Conservation (phyloP, 2,113 vertebrate genomes). For the Natator depressus region DNA sequence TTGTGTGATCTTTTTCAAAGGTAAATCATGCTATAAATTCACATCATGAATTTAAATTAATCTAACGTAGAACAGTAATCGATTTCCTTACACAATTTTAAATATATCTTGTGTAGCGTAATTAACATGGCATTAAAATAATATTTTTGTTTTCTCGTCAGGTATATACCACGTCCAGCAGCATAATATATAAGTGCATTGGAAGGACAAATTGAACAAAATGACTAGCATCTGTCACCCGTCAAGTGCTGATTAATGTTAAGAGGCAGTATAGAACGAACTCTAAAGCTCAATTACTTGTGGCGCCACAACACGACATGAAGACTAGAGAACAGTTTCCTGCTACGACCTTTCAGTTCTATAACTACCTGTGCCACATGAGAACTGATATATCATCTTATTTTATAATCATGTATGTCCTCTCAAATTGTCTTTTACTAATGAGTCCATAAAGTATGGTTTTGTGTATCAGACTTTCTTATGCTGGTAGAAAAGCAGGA, state of each 20-base stretch:
- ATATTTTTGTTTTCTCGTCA: neutral
- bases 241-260: neutral
- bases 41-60: neutral
- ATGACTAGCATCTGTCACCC: neutral
- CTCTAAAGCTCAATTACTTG: neutral
- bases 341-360: neutral
- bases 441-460: neutral
- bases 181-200: neutral
- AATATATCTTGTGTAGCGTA: neutral
- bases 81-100: neutral
- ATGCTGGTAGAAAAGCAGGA: neutral
- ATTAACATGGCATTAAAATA: neutral
- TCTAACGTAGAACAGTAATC: neutral
- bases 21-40: neutral
- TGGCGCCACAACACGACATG: neutral
- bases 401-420: neutral
- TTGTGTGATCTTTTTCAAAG: neutral
- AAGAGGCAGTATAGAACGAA: neutral
- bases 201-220: neutral
- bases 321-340: neutral
- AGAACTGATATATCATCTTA: neutral
- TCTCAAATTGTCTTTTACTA: neutral
- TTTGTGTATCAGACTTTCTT: neutral
- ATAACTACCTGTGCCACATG: neutral
- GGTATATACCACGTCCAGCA: neutral